These are phyloP conservation scores for Andrena hattorfiana DNA, from an alignment of 2,888 invertebrate species.

Conservation along the genomic window DNA sequence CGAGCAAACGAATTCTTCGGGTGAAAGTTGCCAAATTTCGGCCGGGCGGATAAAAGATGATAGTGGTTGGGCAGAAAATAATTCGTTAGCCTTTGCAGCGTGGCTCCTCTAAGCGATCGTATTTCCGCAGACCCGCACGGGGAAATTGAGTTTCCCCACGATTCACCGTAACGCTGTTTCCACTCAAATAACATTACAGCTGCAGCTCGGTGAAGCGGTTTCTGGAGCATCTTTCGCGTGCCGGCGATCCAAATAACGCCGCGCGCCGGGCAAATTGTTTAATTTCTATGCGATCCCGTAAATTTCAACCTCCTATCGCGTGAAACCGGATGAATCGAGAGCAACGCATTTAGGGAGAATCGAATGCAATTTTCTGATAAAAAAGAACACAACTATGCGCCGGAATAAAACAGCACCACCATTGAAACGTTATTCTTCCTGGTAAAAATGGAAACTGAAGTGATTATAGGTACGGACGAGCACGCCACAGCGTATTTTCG, in stretches of 20 bases:
- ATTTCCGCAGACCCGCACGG: slow-evolving; percentile 8
- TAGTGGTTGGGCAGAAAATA: not conserved
- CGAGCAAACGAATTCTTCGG: not conserved
- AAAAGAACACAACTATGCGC: not conserved
- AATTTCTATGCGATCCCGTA: slow-evolving; percentile 19
- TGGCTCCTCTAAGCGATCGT: not conserved
- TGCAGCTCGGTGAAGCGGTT: slow-evolving; percentile 2
- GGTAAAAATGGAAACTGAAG: not conserved
- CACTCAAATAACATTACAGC: slow-evolving; percentile 20
- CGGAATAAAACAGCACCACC: not conserved
- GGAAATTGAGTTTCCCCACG: slow-evolving; percentile 39
- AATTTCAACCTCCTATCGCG: slow-evolving; percentile 1
- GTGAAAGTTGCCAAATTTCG: not conserved
- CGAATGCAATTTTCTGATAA: not conserved
- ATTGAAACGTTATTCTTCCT: too few relatives aligned
- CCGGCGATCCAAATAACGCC: not conserved
- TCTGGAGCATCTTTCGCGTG: slow-evolving; percentile 4
- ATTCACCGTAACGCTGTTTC: slow-evolving; percentile 39
- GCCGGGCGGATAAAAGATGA: too few relatives aligned
- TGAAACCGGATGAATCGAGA: not conserved
- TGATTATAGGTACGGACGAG: too few relatives aligned
- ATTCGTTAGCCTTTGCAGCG: slow-evolving; percentile 8
- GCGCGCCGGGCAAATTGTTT: slow-evolving; percentile 22
- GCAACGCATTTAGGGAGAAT: not conserved
- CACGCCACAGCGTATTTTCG: not conserved